Conservation (phyloP, 1,140 invertebrate species). For the Cotesia vestalis region DNA sequence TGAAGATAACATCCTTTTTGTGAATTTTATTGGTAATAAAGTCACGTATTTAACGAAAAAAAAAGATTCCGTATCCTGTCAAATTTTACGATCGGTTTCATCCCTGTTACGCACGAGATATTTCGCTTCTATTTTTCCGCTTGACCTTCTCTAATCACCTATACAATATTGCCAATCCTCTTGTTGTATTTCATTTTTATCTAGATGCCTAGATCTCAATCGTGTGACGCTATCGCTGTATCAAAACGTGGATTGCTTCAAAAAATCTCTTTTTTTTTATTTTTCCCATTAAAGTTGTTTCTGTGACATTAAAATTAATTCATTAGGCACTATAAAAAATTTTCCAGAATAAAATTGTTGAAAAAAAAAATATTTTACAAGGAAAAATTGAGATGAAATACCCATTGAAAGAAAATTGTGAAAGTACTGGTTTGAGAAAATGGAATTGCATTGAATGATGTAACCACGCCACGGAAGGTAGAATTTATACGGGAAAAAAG, state of each 20-base stretch:
- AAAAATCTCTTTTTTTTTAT: too few species aligned
- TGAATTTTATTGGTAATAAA: background rate
- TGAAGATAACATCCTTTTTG: background rate
- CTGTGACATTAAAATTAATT: too few species aligned
- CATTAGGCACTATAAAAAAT: too few species aligned
- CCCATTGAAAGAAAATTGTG: slow-evolving; percentile 23
- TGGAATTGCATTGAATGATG: too few species aligned
- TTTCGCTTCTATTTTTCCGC: slow-evolving; percentile 12
- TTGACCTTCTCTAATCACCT: slow-evolving; percentile 13
- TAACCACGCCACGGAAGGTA: too few species aligned
- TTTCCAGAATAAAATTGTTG: too few species aligned
- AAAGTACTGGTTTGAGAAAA: slow-evolving; percentile 1
- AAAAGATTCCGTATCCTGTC: background rate
- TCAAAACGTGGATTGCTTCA: background rate
- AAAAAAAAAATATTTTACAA: too few species aligned
- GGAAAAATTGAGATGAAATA: slow-evolving; percentile 5
- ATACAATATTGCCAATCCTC: slow-evolving; percentile 10
- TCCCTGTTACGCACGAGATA: slow-evolving; percentile 11
- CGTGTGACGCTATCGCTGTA: background rate
- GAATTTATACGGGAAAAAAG: background rate
- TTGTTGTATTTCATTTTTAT: slow-evolving; percentile 3
- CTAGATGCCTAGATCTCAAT: slow-evolving; percentile 2
- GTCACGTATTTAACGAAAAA: slow-evolving; percentile 5
- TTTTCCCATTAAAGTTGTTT: too few species aligned
- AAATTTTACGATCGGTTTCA: slow-evolving; percentile 18